A percentile compares a stretch with the other conserved stretches of the same genome.
phyloP scores from a whole-genome alignment of 2,113 vertebrate genomes.

The Takifugu bimaculatus region DNA sequence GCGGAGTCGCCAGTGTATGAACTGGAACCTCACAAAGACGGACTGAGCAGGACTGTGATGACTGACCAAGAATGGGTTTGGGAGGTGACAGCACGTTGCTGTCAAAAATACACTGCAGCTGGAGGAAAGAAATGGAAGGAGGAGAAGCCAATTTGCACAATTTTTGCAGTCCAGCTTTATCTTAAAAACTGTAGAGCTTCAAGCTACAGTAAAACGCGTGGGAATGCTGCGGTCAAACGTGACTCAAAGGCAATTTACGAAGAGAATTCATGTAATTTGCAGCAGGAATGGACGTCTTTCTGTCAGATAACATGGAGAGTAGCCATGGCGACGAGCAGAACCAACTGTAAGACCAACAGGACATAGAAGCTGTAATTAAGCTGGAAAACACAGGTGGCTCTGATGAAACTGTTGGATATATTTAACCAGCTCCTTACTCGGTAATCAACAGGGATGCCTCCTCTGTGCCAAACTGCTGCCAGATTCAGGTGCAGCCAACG shows the following conservation, averaged over 20 bases:
- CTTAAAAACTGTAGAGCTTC: no score
- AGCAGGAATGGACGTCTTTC: background rate
- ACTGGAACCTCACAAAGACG: background rate
- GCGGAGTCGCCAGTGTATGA: constrained; percentile 57
- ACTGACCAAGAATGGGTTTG: background rate
- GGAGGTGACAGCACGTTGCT: constrained; percentile 1
- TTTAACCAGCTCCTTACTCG: background rate
- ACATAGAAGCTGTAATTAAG: background rate
- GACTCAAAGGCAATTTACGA: background rate
- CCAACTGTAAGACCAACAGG: background rate
- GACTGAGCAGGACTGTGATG: constrained; percentile 10
- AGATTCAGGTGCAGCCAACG: no score
- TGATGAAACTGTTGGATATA: background rate
- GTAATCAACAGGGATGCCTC: background rate
- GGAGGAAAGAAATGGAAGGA: background rate
- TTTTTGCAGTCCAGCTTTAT: no score
- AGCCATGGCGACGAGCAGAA: background rate
- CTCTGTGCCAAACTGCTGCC: no score
- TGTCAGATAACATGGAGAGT: background rate
- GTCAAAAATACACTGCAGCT: background rate
- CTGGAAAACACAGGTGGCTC: background rate
- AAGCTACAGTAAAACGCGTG: no score
- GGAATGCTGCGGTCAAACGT: background rate
- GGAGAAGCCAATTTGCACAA: no score
- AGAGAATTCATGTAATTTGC: background rate